Evolutionary conservation across 2,113 vertebrate species (phyloP).

Genomic region (Theropithecus gelada): DNA sequence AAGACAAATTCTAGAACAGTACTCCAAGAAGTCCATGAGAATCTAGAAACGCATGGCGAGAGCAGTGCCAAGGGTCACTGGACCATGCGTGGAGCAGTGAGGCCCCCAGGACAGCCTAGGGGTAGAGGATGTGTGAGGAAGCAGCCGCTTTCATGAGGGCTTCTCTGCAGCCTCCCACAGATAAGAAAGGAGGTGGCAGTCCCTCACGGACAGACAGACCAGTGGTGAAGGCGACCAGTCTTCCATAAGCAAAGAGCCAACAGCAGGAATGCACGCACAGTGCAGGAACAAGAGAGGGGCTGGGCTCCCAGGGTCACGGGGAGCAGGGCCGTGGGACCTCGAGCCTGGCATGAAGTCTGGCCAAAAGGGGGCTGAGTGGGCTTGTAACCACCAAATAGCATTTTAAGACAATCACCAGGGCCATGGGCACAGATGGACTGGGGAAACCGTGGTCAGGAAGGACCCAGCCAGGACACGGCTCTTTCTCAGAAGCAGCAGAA

Average conservation of each 20-base stretch:
- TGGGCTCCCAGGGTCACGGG: too few species aligned
- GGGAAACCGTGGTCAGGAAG: neutral
- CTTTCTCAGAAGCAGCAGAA: neutral
- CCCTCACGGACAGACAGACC: neutral
- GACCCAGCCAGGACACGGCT: fast-evolving
- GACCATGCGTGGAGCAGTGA: neutral
- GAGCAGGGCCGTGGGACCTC: neutral
- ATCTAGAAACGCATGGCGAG: too few species aligned
- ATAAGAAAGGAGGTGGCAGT: neutral
- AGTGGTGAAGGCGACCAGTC: neutral
- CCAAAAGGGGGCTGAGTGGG: neutral
- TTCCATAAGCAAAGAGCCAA: neutral
- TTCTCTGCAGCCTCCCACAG: neutral
- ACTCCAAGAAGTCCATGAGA: neutral
- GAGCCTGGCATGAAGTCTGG: neutral
- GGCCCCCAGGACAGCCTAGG: neutral
- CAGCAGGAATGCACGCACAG: neutral
- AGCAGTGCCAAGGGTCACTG: neutral
- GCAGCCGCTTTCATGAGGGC: neutral
- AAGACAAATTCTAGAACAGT: neutral
- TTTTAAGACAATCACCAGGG: neutral
- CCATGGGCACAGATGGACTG: neutral
- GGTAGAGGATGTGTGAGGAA: neutral
- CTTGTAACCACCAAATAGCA: neutral
- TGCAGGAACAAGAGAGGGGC: too few species aligned